Conservation (phyloP, 2,113 vertebrate genomes). For the Hemiscyllium ocellatum region DNA sequence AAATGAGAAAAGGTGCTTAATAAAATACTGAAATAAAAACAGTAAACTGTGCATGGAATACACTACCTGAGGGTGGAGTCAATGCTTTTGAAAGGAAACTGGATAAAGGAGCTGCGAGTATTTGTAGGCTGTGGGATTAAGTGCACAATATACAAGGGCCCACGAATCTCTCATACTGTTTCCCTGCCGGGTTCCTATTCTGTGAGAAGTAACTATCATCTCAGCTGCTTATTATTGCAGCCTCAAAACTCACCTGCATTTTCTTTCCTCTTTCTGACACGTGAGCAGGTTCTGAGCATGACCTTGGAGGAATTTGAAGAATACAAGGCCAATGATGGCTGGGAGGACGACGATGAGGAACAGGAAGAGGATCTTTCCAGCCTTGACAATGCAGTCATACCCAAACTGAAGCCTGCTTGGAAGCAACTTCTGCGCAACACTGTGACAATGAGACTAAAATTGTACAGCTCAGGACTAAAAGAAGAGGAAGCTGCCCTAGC, state of each 20-base stretch:
- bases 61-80: not conserved
- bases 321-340: slow-evolving; percentile 69
- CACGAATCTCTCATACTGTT: not conserved
- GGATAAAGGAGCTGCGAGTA: not conserved
- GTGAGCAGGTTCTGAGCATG: slow-evolving; percentile 77
- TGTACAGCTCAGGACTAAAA: slow-evolving; percentile 56
- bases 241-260: not conserved
- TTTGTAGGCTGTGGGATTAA: not conserved
- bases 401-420: slow-evolving; percentile 60
- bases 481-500: slow-evolving; percentile 58
- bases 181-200: too few relatives aligned
- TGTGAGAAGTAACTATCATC: not conserved
- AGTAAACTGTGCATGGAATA: not conserved
- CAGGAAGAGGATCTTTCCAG: slow-evolving; percentile 57
- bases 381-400: slow-evolving; percentile 62
- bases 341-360: slow-evolving; percentile 60
- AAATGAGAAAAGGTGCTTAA: not conserved
- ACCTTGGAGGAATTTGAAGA: slow-evolving; percentile 69
- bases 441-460: slow-evolving; percentile 58
- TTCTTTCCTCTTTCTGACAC: not conserved
- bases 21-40: too few relatives aligned
- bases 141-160: not conserved
- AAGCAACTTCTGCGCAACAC: slow-evolving; percentile 64
- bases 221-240: not conserved
- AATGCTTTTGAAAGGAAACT: not conserved